Base-by-base conservation (phyloP, 2,797 vertebrate genomes). In the Alcedo quadribrachys region DNA sequence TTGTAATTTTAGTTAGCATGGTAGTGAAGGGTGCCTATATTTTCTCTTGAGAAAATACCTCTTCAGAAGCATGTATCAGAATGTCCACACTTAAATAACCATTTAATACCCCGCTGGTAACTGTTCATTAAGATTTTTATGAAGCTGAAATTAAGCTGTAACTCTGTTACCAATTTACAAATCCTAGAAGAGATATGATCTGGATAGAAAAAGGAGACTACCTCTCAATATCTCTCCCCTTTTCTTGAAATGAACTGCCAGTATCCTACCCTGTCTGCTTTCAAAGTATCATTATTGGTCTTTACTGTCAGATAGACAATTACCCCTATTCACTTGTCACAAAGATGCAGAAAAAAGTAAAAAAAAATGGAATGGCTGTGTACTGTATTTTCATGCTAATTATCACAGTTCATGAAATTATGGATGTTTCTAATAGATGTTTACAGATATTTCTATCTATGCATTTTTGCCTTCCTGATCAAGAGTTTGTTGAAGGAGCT, bases 1-100 rank as follows among this genome's bases (percentile, higher is more conserved):
- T 35, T 58, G 37, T 40, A 27, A 74, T 81, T 74, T 89, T 93
- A 86, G 46, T 40, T 45, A 84, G 35, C 18, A 50, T 69, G 55
- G 30, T 65, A 85, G 78, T 58, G 50, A 89, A 82, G 11, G n/a
- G 30, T 85, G 71, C 81, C 67, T 69, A 78, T 85, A 73, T 37
- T 54, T 94, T 86, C 73, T 93, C 55, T 94, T 91, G 67, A 90
- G 55, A 90, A 93, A 92, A 91, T 81, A 46, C 15, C 15, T 75
- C 91, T 84, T 76, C 33, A 58, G 32, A 77, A 95, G 82, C 32
- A 91, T 68, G 18, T 63, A 85, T 69, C 58, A 85, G 89, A 89
- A 90, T 74, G 27, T 74, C 62, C 63, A 45, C 30, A 74, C 42
- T 69, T 32, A 71, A 82, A 30, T 87, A 85, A 54, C n/a, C 82